These are phyloP conservation scores for Ptyas mucosa DNA, from an alignment of 2,113 vertebrate species.

Conservation along the genomic window DNA sequence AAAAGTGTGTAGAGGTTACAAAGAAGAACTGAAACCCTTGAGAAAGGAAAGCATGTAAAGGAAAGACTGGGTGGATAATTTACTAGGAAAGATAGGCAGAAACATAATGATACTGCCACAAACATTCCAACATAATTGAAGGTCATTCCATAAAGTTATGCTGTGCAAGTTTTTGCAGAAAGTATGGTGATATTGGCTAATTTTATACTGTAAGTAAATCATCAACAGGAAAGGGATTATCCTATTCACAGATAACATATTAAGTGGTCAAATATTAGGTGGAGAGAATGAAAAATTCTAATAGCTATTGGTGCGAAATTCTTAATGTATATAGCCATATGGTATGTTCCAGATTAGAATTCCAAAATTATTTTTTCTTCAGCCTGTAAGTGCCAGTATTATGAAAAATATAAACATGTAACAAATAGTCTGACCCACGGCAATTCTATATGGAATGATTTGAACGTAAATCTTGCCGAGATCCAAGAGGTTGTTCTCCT, in stretches of 20 bases:
- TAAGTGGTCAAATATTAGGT: neutral
- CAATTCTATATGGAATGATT: neutral
- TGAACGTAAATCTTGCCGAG: neutral
- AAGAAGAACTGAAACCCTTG: slow-evolving; percentile 29
- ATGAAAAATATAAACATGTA: neutral
- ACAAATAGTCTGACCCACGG: neutral
- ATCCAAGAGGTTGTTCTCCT: neutral
- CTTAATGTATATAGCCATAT: neutral
- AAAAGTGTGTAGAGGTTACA: slow-evolving; percentile 61
- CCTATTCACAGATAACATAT: neutral
- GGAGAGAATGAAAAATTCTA: neutral
- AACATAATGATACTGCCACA: slow-evolving; percentile 5
- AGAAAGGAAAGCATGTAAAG: slow-evolving; percentile 66
- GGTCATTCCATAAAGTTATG: neutral
- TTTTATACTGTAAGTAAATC: neutral
- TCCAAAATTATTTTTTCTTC: neutral
- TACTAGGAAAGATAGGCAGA: slow-evolving; percentile 14
- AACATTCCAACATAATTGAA: neutral
- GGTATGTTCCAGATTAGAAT: neutral
- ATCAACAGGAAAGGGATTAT: neutral
- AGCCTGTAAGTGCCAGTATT: neutral
- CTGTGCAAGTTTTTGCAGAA: neutral
- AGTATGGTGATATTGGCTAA: neutral
- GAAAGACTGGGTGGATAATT: slow-evolving; percentile 51
- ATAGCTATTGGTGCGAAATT: neutral